A percentile compares a stretch with the other conserved stretches of the same genome.
These are phyloP conservation scores for Microchirus variegatus DNA, from an alignment of 2,797 vertebrate genomes.

Conservation along the genomic window DNA sequence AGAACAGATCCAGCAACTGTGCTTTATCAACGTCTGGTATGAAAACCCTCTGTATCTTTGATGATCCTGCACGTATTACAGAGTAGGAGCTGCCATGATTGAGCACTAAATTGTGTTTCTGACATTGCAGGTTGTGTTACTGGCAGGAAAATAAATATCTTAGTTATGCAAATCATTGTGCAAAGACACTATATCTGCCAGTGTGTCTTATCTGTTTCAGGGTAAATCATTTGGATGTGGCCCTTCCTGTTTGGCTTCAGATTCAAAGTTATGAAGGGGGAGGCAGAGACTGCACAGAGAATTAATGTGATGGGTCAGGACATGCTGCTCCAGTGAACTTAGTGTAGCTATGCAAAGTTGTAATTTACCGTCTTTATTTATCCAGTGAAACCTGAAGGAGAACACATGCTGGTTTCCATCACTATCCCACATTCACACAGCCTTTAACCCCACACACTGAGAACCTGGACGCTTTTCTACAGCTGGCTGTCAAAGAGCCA, in stretches of 20 bases:
- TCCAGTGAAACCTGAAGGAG: conserved; percentile 27
- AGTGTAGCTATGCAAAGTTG: conserved; percentile 45
- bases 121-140: conserved; percentile 30
- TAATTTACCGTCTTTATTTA: conserved; percentile 61
- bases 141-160: conserved; percentile 22
- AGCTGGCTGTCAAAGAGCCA: conserved; percentile 5
- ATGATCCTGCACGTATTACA: conserved; percentile 1
- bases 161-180: conserved; percentile 46
- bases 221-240: conserved; percentile 62
- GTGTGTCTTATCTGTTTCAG: conserved; percentile 46
- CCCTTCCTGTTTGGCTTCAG: conserved; percentile 68
- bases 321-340: conserved; percentile 36
- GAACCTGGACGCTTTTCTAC: conserved; percentile 3
- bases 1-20: conserved; percentile 15
- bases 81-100: conserved; percentile 13
- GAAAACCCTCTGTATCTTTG: conserved; percentile 29
- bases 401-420: conserved; percentile 48
- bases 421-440: conserved; percentile 7
- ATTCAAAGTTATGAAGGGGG: conserved; percentile 46
- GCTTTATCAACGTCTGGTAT: conserved; percentile 30
- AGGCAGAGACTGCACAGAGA: conserved; percentile 27
- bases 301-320: conserved; percentile 50
- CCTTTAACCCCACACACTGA: conserved; percentile 1
- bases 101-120: conserved; percentile 27
- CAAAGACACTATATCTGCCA: conserved; percentile 32